These are phyloP conservation scores for Furcula furcula DNA, from an alignment of 2,888 invertebrate genomes.

Conservation along the genomic window DNA sequence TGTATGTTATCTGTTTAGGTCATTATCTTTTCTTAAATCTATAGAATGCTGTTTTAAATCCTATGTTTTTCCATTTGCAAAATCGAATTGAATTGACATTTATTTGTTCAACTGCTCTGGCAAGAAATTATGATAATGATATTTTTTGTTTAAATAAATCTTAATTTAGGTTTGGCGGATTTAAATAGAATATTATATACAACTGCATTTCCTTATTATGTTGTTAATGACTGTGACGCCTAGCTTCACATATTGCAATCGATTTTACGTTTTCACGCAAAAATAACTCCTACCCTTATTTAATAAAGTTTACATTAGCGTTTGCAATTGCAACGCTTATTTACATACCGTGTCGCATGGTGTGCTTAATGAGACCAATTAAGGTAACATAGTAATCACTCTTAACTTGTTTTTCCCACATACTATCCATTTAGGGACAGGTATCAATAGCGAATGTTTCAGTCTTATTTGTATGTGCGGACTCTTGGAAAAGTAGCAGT, in stretches of 20 bases:
- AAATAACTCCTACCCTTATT: background rate
- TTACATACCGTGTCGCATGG: conserved; percentile 2
- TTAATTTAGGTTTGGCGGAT: too few relatives aligned
- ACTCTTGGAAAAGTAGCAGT: too few relatives aligned
- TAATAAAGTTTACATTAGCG: background rate
- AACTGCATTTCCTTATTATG: conserved; percentile 1
- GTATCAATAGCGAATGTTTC: conserved; percentile 22
- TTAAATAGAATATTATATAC: background rate
- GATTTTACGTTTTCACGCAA: background rate
- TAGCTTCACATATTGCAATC: conserved; percentile 12
- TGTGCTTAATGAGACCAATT: conserved; percentile 26
- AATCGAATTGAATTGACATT: too few relatives aligned
- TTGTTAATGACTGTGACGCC: conserved; percentile 4
- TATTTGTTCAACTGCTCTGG: too few relatives aligned
- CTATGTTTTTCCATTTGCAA: too few relatives aligned
- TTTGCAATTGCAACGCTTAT: background rate
- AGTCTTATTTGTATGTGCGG: conserved; percentile 6
- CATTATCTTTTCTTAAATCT: too few relatives aligned
- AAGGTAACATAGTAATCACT: conserved; percentile 34
- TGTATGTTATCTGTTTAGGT: too few relatives aligned
- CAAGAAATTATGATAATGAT: too few relatives aligned
- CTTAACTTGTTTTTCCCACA: conserved; percentile 15
- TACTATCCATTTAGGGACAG: conserved; percentile 16
- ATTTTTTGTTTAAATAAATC: too few relatives aligned
- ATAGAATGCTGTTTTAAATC: too few relatives aligned